Conservation (phyloP, 2,113 vertebrate species). For the Heterocephalus glaber region DNA sequence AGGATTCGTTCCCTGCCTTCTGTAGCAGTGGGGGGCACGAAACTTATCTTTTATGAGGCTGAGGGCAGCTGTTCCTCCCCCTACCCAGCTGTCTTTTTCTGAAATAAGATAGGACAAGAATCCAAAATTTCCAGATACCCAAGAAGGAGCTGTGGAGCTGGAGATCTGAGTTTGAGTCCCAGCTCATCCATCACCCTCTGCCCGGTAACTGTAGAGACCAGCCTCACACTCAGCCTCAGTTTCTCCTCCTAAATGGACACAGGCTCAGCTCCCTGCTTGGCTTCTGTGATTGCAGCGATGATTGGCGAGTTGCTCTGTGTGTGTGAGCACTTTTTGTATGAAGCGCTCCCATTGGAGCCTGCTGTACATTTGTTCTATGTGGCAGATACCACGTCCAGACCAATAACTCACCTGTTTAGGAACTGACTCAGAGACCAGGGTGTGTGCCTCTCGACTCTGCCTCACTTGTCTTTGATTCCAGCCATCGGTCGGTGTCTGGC, state of each 20-base stretch:
- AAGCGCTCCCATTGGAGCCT: rapidly evolving
- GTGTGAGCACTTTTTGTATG: rapidly evolving
- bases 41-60: constrained; percentile 67
- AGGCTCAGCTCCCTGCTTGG: background rate
- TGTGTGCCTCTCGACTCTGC: rapidly evolving
- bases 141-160: background rate
- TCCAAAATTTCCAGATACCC: constrained; percentile 28
- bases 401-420: rapidly evolving
- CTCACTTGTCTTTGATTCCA: background rate
- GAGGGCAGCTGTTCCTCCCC: constrained; percentile 63
- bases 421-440: background rate
- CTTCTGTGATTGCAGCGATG: background rate
- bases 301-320: rapidly evolving
- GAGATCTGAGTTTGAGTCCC: constrained; percentile 60
- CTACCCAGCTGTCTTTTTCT: constrained; percentile 65
- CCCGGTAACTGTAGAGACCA: background rate
- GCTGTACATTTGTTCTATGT: rapidly evolving
- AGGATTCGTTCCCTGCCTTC: constrained; percentile 68
- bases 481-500: rapidly evolving
- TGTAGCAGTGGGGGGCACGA: constrained; percentile 59
- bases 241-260: background rate
- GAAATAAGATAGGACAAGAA: constrained; percentile 72
- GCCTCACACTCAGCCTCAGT: background rate
- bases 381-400: background rate
- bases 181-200: background rate